A percentile compares a stretch with the other conserved stretches of the same genome.
Evolutionary conservation across 2,797 vertebrate species (phyloP).

Genomic region (Anabacerthia variegaticeps): DNA sequence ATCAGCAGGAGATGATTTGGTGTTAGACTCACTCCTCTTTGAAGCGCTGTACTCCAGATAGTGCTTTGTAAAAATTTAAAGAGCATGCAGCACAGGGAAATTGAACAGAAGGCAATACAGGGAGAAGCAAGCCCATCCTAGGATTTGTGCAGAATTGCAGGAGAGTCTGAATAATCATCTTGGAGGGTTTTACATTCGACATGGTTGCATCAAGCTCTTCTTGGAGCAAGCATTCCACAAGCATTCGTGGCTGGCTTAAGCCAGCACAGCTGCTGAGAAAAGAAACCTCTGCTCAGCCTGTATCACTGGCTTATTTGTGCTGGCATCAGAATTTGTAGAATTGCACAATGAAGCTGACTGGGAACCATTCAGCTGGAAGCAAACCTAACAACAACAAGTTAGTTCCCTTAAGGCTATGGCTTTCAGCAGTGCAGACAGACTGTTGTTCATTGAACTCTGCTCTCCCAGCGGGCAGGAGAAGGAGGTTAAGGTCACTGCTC

Average conservation of each 20-base stretch:
- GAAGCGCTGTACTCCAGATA: not conserved
- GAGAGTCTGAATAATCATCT: not conserved
- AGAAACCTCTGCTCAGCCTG: conserved; percentile 1
- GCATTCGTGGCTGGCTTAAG: not conserved
- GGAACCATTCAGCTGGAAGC: conserved; percentile 17
- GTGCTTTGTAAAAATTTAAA: not conserved
- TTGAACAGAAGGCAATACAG: not conserved
- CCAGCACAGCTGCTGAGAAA: not conserved
- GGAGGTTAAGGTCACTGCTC: conserved; percentile 35
- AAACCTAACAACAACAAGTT: conserved; percentile 35
- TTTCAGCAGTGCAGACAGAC: conserved; percentile 26
- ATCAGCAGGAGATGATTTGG: not conserved
- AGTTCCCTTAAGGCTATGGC: not conserved
- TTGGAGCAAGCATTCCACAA: not conserved
- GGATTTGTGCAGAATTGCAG: not conserved
- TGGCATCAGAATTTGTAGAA: conserved; percentile 25
- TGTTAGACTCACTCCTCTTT: not conserved
- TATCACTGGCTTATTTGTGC: not conserved
- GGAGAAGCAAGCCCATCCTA: not conserved
- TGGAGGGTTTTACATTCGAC: not conserved
- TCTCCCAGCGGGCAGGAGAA: not conserved
- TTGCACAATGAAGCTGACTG: not conserved
- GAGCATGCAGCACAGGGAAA: not conserved
- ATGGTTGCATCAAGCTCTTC: not conserved
- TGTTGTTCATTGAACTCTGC: conserved; percentile 1